Base-by-base conservation (phyloP, 2,888 invertebrate genomes). In the Apamea anceps region DNA sequence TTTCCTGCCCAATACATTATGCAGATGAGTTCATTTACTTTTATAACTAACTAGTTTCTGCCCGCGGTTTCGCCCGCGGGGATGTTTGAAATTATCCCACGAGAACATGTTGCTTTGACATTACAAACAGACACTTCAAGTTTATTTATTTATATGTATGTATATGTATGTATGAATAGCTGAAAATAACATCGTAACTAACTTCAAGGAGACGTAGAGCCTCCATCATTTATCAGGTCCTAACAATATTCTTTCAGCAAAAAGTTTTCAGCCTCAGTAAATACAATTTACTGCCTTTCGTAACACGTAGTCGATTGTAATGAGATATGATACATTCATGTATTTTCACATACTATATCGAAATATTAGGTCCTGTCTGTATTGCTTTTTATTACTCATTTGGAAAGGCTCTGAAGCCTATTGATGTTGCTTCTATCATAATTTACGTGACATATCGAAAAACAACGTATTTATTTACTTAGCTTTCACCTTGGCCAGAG, bases 231-330 rank as follows among this genome's bases (percentile, higher is more conserved):
- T 70, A 70, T 84, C 68, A 68, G 79, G 57, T 32, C 15, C n/a
- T 65, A 51, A 79, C 68, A 79, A 84, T 72, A 63, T 78, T 83
- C 51, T 45, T 63, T 70, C 42, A 72, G 68, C 42, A 70, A 70
- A 62, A 84, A 72, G 62, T 81, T 84, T 82, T 83, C 83, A 42
- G 60, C 42, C 12, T 72, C 67, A 67, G 25, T 48, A 32, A 66
- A 67, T 42, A 62, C 28, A 48, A 62, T 60, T n/a, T 62, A 77
- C 54, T 67, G 65, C 37, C 32, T 76, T 45, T 66, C 15, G 48
- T 81, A 54, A 45, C 12, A 42, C 28, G 65, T 72, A 62, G 71
- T 37, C 45, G 15, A 83, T 82, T 72, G 28, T 62, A 62, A 42
- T 37, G 45, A 76, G 70, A 82, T 42, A 76, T 65, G 57, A 82